A percentile compares a stretch with the other conserved stretches of the same genome.
phyloP scores from a whole-genome alignment of 2,888 invertebrate species.

The Poecilus cupreus region DNA sequence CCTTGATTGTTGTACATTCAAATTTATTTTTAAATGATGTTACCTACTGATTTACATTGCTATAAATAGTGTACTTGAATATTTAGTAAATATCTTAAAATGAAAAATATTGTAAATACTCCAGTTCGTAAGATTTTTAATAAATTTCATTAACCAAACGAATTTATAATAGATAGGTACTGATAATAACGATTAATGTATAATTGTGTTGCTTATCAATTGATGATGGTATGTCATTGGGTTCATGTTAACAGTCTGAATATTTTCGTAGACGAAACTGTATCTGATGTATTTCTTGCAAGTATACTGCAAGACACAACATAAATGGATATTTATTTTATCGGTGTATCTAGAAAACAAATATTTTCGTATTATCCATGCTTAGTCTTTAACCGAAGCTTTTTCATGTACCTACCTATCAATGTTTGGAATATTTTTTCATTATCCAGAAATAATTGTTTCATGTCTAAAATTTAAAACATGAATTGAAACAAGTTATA shows the following conservation, averaged over 20 bases:
- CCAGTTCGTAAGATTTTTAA: conserved; percentile 73
- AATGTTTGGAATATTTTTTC: conserved; percentile 57
- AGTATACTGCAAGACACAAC: conserved; percentile 21
- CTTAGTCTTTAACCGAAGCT: conserved; percentile 56
- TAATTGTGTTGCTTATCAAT: conserved; percentile 59
- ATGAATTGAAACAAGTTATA: conserved; percentile 48
- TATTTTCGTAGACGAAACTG: conserved; percentile 58
- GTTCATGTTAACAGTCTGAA: conserved; percentile 53
- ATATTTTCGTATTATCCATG: conserved; percentile 58
- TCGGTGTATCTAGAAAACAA: conserved; percentile 56
- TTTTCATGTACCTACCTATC: conserved; percentile 59
- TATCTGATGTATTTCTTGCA: conserved; percentile 56
- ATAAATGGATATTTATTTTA: conserved; percentile 55
- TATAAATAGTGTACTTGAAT: conserved; percentile 59
- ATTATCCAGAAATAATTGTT: conserved; percentile 49
- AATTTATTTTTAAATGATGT: conserved; percentile 46
- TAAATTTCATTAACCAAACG: conserved; percentile 73
- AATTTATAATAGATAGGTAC: conserved; percentile 74
- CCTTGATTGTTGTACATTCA: conserved; percentile 51
- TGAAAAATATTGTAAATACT: conserved; percentile 72
- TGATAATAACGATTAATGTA: conserved; percentile 65
- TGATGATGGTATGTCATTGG: conserved; percentile 56
- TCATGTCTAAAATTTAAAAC: conserved; percentile 46
- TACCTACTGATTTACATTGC: conserved; percentile 41
- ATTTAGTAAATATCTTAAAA: conserved; percentile 55